phyloP scores from a whole-genome alignment of 2,888 invertebrate species.

The Mimachlamys varia region DNA sequence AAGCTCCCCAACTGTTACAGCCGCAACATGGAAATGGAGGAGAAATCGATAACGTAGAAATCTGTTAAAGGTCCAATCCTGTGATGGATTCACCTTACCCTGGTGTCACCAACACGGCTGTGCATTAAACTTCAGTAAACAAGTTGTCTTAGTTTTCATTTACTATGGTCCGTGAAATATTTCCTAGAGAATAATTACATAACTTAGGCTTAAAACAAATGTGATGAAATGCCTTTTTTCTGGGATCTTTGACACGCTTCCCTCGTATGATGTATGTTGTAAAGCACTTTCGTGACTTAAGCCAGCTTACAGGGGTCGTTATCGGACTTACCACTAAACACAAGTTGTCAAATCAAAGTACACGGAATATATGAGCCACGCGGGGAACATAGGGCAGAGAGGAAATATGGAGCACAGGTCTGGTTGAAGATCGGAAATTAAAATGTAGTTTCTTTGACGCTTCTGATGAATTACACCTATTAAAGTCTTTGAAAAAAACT shows the following conservation, averaged over 20 bases:
- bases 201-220: not conserved
- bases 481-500: too few species aligned
- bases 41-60: too few species aligned
- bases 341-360: not conserved
- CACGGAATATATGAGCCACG: not conserved
- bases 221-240: not conserved
- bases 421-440: not conserved
- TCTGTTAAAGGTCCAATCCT: too few species aligned
- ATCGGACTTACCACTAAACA: not conserved
- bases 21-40: too few species aligned
- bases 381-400: not conserved
- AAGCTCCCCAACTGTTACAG: too few species aligned
- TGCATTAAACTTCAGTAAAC: slow-evolving; percentile 1
- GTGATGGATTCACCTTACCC: not conserved
- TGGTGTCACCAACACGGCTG: not conserved
- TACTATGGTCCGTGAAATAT: not conserved
- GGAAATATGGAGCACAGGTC: not conserved
- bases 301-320: not conserved
- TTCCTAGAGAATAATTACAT: not conserved
- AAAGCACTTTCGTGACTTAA: not conserved
- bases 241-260: not conserved
- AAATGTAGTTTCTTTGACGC: not conserved
- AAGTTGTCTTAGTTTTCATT: not conserved
- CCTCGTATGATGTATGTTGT: not conserved
- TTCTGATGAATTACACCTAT: not conserved